phyloP scores from a whole-genome alignment of 2,797 vertebrate species.

The Acanthurus leucopareius region DNA sequence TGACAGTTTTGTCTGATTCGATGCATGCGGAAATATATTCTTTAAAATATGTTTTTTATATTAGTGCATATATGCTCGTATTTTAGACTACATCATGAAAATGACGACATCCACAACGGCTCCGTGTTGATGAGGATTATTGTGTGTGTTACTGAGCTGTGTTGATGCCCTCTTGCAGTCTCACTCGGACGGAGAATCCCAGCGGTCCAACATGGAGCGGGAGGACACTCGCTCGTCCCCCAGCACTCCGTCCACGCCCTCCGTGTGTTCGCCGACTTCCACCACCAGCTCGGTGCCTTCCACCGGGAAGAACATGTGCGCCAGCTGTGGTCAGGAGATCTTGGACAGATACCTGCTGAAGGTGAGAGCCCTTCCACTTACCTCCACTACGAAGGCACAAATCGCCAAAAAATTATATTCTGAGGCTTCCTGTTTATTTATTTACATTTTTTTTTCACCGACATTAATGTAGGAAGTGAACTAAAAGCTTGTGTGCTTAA shows the following conservation, averaged over 20 bases:
- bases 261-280: constrained; percentile 93
- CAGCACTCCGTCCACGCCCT: constrained; percentile 93
- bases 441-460: background rate
- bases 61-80: background rate
- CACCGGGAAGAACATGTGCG: constrained; percentile 94
- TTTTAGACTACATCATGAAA: constrained; percentile 1
- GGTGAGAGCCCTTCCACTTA: constrained; percentile 79
- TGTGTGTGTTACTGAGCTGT: constrained; percentile 43
- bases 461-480: background rate
- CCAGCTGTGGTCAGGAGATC: constrained; percentile 96
- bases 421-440: constrained; percentile 5
- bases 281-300: constrained; percentile 91
- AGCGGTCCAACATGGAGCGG: constrained; percentile 91
- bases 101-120: constrained; percentile 44
- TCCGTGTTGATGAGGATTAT: background rate
- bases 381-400: background rate
- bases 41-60: background rate
- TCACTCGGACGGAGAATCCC: constrained; percentile 93
- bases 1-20: background rate
- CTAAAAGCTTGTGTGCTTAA: background rate
- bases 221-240: constrained; percentile 92
- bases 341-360: constrained; percentile 94
- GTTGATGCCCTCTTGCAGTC: constrained; percentile 82
- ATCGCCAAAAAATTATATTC: background rate
- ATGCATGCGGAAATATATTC: background rate